Conservation (phyloP, 2,888 invertebrate genomes). For the Drosophila lacicola region DNA sequence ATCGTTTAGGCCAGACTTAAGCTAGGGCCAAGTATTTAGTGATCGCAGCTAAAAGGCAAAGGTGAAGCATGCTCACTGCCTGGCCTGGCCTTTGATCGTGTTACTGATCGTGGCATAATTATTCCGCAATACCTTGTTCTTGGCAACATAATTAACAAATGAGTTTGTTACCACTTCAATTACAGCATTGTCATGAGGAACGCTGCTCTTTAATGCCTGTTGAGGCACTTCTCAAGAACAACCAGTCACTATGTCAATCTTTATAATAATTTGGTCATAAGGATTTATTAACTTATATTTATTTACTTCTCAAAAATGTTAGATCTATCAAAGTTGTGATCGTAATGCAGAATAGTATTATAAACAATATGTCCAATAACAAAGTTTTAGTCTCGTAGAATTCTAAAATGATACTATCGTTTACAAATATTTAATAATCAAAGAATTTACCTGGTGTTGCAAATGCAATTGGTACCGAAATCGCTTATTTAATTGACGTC, state of each 20-base stretch:
- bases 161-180: constrained; percentile 81
- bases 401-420: too few species aligned
- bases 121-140: constrained; percentile 63
- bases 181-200: constrained; percentile 37
- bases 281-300: too few species aligned
- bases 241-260: not conserved
- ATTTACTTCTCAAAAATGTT: too few species aligned
- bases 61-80: constrained; percentile 50
- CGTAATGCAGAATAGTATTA: too few species aligned
- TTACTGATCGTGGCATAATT: constrained; percentile 79
- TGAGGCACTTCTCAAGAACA: too few species aligned
- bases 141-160: constrained; percentile 84
- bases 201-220: not conserved
- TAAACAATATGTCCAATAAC: too few species aligned
- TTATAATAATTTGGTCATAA: not conserved
- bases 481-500: too few species aligned
- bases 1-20: constrained; percentile 61
- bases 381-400: too few species aligned
- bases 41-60: constrained; percentile 68
- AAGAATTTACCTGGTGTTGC: too few species aligned
- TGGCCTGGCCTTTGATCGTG: constrained; percentile 78
- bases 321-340: too few species aligned
- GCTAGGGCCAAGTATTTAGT: constrained; percentile 73
- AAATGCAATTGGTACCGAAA: too few species aligned
- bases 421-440: too few species aligned